Evolutionary conservation across 2,888 invertebrate genomes (phyloP).

Genomic region (Polylopha cassiicola): DNA sequence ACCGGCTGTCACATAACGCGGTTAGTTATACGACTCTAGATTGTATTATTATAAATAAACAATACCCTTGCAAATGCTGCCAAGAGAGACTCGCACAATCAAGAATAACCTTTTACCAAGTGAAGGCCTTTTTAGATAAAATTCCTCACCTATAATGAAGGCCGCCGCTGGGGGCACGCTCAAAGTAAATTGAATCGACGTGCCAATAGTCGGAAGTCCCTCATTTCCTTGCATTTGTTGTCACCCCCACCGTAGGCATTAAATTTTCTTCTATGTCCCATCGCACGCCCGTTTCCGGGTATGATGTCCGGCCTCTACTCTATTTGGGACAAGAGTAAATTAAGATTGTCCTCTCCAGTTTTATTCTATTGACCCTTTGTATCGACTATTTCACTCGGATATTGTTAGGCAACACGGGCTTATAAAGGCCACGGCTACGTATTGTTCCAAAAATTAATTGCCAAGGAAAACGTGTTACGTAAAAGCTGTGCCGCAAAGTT

Average conservation of each 20-base stretch:
- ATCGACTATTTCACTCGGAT: conserved; percentile 34
- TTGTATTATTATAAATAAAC: conserved; percentile 13
- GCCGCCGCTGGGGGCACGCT: conserved; percentile 29
- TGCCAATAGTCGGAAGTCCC: conserved; percentile 67
- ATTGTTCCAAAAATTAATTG: neutral
- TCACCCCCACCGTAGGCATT: conserved; percentile 53
- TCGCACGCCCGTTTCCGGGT: conserved; percentile 51
- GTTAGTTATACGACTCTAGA: conserved; percentile 9
- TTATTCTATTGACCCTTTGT: conserved; percentile 49
- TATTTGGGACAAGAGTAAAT: conserved; percentile 54
- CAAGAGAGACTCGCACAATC: conserved; percentile 5
- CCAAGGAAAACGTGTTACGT: no score
- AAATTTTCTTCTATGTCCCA: conserved; percentile 57
- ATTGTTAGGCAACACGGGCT: conserved; percentile 42
- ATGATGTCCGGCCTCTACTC: conserved; percentile 48
- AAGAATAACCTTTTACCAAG: conserved; percentile 16
- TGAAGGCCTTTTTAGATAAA: conserved; percentile 19
- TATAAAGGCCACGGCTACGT: neutral
- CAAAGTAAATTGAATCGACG: conserved; percentile 66
- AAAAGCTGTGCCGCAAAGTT: no score
- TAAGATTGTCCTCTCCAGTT: conserved; percentile 47
- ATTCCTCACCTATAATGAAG: conserved; percentile 38
- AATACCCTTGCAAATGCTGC: neutral
- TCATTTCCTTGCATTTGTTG: conserved; percentile 72
- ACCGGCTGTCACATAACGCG: conserved; percentile 3